Evolutionary conservation across 2,797 vertebrate genomes (phyloP).

Genomic region (Alfaro cultratus): DNA sequence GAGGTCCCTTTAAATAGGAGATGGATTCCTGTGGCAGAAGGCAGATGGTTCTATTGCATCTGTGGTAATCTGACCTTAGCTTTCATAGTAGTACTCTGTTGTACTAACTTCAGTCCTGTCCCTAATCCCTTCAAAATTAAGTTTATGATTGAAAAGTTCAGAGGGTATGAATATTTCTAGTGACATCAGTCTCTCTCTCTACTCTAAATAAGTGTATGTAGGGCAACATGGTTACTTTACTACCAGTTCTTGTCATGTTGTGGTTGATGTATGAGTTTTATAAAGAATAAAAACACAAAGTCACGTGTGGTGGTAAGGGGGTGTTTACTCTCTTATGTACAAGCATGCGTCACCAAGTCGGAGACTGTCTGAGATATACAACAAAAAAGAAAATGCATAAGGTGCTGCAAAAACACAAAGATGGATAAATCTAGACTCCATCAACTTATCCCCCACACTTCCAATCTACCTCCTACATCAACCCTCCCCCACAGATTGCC

Average conservation of each 20-base stretch:
- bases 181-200: neutral
- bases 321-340: conserved; percentile 76
- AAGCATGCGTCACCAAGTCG: conserved; percentile 71
- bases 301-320: conserved; percentile 37
- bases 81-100: too few species aligned
- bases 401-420: conserved; percentile 82
- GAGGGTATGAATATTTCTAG: neutral
- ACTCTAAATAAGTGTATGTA: neutral
- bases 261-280: neutral
- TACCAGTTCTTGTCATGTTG: neutral
- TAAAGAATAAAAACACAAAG: conserved; percentile 20
- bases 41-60: too few species aligned
- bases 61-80: too few species aligned
- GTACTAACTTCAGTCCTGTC: too few species aligned
- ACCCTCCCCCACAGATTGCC: conserved; percentile 63
- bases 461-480: neutral
- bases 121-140: neutral
- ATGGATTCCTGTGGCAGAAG: too few species aligned
- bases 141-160: neutral
- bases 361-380: conserved; percentile 79
- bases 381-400: conserved; percentile 72
- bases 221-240: neutral
- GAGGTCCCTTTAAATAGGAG: too few species aligned
- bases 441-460: neutral
- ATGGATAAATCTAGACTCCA: conserved; percentile 42